Evolutionary conservation across 2,113 vertebrate genomes (phyloP), one percentile per base, ranked within the genome.

Genomic region (Neogobius melanostomus): DNA sequence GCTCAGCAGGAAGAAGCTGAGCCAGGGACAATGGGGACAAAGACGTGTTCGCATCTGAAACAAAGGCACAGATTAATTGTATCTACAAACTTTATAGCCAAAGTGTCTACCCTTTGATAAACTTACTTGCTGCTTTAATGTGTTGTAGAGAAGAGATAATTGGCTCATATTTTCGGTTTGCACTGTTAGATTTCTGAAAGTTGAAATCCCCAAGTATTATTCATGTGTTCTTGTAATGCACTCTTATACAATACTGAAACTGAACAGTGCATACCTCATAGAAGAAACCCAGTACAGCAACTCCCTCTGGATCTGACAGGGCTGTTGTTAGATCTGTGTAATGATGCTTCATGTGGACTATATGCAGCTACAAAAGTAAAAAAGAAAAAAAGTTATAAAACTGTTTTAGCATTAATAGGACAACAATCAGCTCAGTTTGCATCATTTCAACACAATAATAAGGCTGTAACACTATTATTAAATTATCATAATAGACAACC

Each of bases 251-350:
- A 16, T 17, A 48, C 53, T 45, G 36, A 15, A 11, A 48, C 46
- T 57, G 5, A 43, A 60, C 14, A 68, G 36, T 45, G 11, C 6
- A 56, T 75, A 98, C 96, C 94, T 95, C 82, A n/a, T 97, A 81
- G 72, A 98, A 93, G 85, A 98, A 97, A 5, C 94, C 97, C 66
- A 98, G 82, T 59, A 98, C 97, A 0, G 95, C 96, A 0, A 95
- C 47, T 5, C 94, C 92, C 0, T 90, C 84, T 0, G 21, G 0
- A 21, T 92, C 50, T 1, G 15, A 54, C 5, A 93, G 69, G 0
- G 93, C 93, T 0, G 89, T 47, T 0, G 0, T 0, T 56, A 92
- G 0, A 2, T 66, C 14, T 0, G 5, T 1, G 75, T 59, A 90
- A 0, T 83, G 62, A 1, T 91, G 76, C 76, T 93, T 95, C 61